Conservation (phyloP, 2,888 invertebrate species). For the Brenthis ino region DNA sequence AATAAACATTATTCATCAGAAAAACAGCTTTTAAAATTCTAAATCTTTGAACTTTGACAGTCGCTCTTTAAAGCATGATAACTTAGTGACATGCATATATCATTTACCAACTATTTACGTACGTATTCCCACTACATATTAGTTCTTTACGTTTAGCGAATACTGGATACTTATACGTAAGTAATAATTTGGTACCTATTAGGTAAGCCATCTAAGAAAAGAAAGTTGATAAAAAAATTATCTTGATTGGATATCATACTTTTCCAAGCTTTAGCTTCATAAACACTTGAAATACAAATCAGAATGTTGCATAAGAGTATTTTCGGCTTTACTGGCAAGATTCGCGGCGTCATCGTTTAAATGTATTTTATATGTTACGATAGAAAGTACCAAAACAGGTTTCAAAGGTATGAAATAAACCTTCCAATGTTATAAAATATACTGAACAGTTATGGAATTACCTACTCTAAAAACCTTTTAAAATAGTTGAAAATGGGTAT, state of each 20-base stretch:
- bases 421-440: background rate
- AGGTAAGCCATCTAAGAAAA: too few species aligned
- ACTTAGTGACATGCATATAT: background rate
- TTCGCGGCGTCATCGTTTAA: constrained; percentile 15
- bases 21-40: background rate
- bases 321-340: constrained; percentile 14
- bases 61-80: background rate
- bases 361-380: constrained; percentile 24
- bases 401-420: constrained; percentile 15
- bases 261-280: too few species aligned
- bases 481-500: constrained; percentile 16
- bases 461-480: background rate
- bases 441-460: constrained; percentile 5
- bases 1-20: background rate
- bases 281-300: background rate
- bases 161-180: too few species aligned
- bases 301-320: background rate
- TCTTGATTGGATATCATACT: too few species aligned
- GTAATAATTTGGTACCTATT: too few species aligned
- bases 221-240: too few species aligned
- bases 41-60: constrained; percentile 11
- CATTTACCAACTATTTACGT: too few species aligned
- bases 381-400: constrained; percentile 36
- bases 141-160: too few species aligned
- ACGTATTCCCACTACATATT: too few species aligned